Base-by-base conservation (phyloP, 1,140 invertebrate species). In the Aphelinus certus region DNA sequence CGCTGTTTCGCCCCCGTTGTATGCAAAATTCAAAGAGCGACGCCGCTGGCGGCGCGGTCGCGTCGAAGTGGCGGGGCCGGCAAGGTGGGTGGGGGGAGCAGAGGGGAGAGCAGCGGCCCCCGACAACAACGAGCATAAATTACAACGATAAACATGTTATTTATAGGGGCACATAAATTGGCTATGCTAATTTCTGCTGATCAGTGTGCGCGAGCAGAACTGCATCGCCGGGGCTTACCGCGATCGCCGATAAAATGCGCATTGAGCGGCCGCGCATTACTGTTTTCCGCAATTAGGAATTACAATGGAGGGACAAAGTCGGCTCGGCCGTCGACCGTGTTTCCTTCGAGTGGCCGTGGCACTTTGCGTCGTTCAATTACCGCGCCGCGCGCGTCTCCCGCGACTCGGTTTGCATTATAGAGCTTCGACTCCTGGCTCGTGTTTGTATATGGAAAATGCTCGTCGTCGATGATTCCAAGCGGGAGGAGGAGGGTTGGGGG, bases 141-240 rank as follows among this genome's bases (percentile, higher is more conserved):
- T 88, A 86, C 85, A 85, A 86, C 83, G 86, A 86, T 88, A 87
- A 87, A 88, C 85, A 85, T 85, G 85, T 87, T 88, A 88, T 88
- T 88, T 88, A 87, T 88, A 88, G 85, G 82, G 56, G 63, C 77
- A 85, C 84, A 86, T 86, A 86, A 88, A 88, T 87, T 86, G 82
- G 76, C 84, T 84, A 88, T 86, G 86, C 83, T 87, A 88, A 88
- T 88, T 87, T 85, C 83, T 84, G 84, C 84, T 86, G 86, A 87
- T 87, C 83, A 87, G 80, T 76, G 79, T 26, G 51, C 53, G 80
- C 77, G 10, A 6, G 55, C 10, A n/a, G 70, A 51, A 55, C 60
- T 53, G 43, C 49, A 71, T 62, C 51, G 70, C 51, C 9, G 70
- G 76, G 76, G 82, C 79, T 81, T 82, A 79, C 77, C 70, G 76